Conservation (phyloP, 2,888 invertebrate genomes). For the Hypercompe scribonia region DNA sequence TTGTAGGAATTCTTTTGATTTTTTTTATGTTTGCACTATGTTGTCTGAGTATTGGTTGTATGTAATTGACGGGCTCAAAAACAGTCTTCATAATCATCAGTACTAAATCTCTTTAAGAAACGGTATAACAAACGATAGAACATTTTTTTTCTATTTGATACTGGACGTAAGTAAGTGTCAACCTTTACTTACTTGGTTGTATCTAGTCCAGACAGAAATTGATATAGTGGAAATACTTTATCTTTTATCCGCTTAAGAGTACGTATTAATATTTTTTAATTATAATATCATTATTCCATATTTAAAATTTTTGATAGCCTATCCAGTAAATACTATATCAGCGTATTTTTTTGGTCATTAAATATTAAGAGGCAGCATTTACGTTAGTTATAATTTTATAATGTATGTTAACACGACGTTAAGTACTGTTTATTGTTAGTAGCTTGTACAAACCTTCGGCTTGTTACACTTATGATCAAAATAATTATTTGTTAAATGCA, state of each 20-base stretch:
- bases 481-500: slow-evolving; percentile 49
- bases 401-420: slow-evolving; percentile 59
- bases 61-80: background rate
- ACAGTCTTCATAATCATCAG: background rate
- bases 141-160: too few species aligned
- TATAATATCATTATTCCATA: background rate
- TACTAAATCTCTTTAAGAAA: background rate
- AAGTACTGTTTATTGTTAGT: slow-evolving; percentile 51
- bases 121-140: too few species aligned
- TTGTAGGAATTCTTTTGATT: background rate
- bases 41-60: background rate
- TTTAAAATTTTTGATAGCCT: background rate
- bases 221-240: background rate
- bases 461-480: slow-evolving; percentile 44
- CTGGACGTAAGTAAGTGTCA: too few species aligned
- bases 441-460: slow-evolving; percentile 35
- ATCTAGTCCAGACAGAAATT: too few species aligned
- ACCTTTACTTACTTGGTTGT: too few species aligned
- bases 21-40: background rate
- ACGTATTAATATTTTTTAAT: background rate
- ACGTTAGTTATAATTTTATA: slow-evolving; percentile 57
- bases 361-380: slow-evolving; percentile 55
- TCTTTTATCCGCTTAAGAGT: background rate
- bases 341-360: slow-evolving; percentile 53
- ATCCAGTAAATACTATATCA: slow-evolving; percentile 1